Evolutionary conservation across 1,140 invertebrate genomes (phyloP), one percentile per base, ranked within the genome.

Genomic region (Hypsibius dujardini): DNA sequence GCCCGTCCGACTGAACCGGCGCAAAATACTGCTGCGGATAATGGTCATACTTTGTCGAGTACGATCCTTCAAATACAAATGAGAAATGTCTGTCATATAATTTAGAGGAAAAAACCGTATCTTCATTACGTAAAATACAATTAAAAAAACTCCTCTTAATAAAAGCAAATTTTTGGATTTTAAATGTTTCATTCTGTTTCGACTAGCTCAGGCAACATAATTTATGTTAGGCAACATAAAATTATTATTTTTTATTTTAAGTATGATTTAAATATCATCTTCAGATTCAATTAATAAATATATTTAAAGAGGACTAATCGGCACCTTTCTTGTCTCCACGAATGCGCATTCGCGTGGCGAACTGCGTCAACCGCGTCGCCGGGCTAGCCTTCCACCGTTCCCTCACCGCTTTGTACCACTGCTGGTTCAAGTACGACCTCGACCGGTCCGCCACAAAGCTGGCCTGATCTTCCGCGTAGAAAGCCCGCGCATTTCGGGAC

Each of bases 321-420:
- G 28, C 28, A 28, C 28, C 28, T 28, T 28, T 28, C 28, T 28
- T 87, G 79, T 95, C 90, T 73, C 87, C 90, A 2, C 95, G 83
- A 71, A 97, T 86, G 78, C 89, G 88, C 75, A 96, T 90, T 80
- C 95, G 96, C 76, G 94, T 84, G 78, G 87, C 90, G 79, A 86
- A 94, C 76, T 92, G 92, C 79, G 95, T 90, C 70, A 98, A 81
- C n/a, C n/a, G 50, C n/a, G 75, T 85, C 85, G 77, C 95, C 90
- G 90, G 91, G 79, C 95, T 95, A 0, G 91, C 89, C 12, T 89
- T 87, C 93, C 93, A 97, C 60, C 93, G 84, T 76, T 90, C 86
- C 79, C 95, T 94, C 50, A 96, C 79, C 75, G 87, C 85, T 79
- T 88, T 86, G 80, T 90, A 97, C 86, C 88, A 94, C 42, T 83